A percentile compares a stretch with the other conserved stretches of the same genome.
phyloP scores from a whole-genome alignment of 2,113 vertebrate genomes.

The Brachionichthys hirsutus region DNA sequence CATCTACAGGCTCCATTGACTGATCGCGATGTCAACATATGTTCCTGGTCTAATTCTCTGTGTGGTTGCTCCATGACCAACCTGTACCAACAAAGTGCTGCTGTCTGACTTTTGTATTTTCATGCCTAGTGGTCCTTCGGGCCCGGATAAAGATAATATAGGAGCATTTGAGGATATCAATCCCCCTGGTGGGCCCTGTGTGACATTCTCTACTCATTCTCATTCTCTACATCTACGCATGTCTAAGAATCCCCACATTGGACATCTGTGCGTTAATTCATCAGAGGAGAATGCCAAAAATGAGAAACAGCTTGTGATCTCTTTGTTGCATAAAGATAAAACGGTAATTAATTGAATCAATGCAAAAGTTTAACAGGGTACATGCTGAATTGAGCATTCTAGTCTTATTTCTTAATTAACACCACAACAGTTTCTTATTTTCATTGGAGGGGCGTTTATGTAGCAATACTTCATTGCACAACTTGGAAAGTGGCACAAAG shows the following conservation, averaged over 20 bases:
- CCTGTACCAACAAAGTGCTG: no score
- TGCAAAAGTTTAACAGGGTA: background rate
- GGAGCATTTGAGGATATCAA: slow-evolving; percentile 35
- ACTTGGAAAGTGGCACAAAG: slow-evolving; percentile 6
- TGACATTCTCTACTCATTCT: background rate
- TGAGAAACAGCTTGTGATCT: slow-evolving; percentile 29
- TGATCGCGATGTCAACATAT: no score
- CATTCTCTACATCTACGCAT: slow-evolving; percentile 23
- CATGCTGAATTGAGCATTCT: background rate
- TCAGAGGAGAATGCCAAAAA: slow-evolving; percentile 20
- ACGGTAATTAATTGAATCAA: background rate
- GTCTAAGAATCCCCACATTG: slow-evolving; percentile 22
- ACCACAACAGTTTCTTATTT: slow-evolving; percentile 6
- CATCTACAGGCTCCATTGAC: no score
- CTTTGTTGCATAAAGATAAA: slow-evolving; percentile 6
- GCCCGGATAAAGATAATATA: slow-evolving; percentile 22
- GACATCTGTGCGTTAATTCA: slow-evolving; percentile 35
- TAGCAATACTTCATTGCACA: background rate
- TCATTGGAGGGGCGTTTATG: background rate
- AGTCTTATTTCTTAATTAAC: background rate
- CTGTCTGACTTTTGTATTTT: slow-evolving; percentile 4
- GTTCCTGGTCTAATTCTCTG: no score
- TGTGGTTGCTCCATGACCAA: no score
- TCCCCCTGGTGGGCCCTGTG: slow-evolving; percentile 30
- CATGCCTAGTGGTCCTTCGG: slow-evolving; percentile 13